A percentile compares a stretch with the other conserved stretches of the same genome.
Conservation (phyloP, 2,797 vertebrate genomes). For the Sternotherus odoratus region DNA sequence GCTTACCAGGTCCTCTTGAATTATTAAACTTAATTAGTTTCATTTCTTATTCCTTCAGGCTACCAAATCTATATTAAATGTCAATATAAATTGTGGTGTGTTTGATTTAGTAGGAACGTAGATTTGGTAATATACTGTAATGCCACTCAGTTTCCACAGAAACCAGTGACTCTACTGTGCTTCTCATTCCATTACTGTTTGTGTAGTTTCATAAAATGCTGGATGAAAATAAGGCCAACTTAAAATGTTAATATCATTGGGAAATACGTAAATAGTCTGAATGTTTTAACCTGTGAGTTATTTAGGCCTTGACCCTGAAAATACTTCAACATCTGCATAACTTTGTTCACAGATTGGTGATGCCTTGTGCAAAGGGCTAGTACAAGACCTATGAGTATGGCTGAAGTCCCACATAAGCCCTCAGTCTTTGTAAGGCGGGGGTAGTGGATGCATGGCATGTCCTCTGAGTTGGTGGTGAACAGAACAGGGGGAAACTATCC, state of each 20-base stretch:
- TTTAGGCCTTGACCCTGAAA: neutral
- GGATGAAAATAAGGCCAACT: neutral
- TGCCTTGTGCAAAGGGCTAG: no score
- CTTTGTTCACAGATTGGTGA: neutral
- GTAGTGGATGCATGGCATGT: neutral
- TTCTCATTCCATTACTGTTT: accelerated
- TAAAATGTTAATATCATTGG: neutral
- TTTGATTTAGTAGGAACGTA: slow-evolving; percentile 64
- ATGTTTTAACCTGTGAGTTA: neutral
- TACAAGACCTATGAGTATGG: neutral
- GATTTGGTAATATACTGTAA: slow-evolving; percentile 29
- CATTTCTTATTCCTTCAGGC: slow-evolving; percentile 77
- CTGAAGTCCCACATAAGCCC: neutral
- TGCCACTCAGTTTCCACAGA: slow-evolving; percentile 26
- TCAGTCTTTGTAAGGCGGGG: neutral
- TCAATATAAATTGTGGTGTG: slow-evolving; percentile 30
- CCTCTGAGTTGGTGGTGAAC: neutral
- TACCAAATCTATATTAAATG: slow-evolving; percentile 73
- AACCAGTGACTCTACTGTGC: neutral
- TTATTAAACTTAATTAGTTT: slow-evolving; percentile 81
- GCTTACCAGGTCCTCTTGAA: slow-evolving; percentile 68
- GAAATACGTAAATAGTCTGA: neutral
- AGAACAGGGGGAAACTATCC: neutral
- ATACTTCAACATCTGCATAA: neutral
- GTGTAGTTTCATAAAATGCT: neutral